phyloP scores from a whole-genome alignment of 30 jellyfish, hydroid and myxozoan species.

The Sanderia malayensis region DNA sequence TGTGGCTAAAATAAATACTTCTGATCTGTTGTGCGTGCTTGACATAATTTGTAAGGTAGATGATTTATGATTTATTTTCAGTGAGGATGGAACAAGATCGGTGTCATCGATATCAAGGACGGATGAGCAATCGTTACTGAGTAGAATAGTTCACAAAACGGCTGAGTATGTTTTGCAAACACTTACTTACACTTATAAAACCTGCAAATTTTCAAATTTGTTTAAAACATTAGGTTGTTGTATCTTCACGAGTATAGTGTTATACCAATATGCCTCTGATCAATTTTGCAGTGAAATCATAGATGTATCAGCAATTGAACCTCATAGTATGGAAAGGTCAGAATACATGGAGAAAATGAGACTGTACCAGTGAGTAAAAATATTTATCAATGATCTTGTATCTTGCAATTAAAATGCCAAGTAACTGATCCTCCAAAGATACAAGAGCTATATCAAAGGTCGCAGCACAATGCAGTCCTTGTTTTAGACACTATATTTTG shows the following conservation, averaged over 20 bases:
- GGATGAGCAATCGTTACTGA: constrained; percentile 88
- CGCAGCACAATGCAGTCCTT: not conserved
- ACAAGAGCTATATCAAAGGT: not conserved
- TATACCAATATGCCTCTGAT: not conserved
- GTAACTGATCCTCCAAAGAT: too few species aligned
- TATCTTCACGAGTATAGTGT: too few species aligned
- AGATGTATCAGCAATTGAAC: constrained; percentile 96
- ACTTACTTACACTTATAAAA: too few species aligned
- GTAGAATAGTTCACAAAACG: constrained; percentile 85
- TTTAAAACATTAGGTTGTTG: too few species aligned
- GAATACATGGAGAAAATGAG: constrained; percentile 85
- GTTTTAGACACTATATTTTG: not conserved
- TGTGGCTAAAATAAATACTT: too few species aligned
- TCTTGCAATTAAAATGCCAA: too few species aligned
- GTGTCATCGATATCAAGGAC: constrained; percentile 80
- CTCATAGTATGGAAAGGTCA: constrained; percentile 93
- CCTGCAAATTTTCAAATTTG: too few species aligned
- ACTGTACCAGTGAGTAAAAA: constrained; percentile 63
- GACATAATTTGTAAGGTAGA: too few species aligned
- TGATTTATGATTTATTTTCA: too few species aligned
- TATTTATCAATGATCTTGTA: too few species aligned
- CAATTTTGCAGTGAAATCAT: constrained; percentile 71
- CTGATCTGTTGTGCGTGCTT: too few species aligned
- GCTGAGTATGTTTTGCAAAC: constrained; percentile 92
- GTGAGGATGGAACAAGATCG: constrained; percentile 76